A percentile compares a stretch with the other conserved stretches of the same genome.
Evolutionary conservation across 37 sponge, comb jelly and placozoan species (phyloP).

Genomic region (Spongia lamella): DNA sequence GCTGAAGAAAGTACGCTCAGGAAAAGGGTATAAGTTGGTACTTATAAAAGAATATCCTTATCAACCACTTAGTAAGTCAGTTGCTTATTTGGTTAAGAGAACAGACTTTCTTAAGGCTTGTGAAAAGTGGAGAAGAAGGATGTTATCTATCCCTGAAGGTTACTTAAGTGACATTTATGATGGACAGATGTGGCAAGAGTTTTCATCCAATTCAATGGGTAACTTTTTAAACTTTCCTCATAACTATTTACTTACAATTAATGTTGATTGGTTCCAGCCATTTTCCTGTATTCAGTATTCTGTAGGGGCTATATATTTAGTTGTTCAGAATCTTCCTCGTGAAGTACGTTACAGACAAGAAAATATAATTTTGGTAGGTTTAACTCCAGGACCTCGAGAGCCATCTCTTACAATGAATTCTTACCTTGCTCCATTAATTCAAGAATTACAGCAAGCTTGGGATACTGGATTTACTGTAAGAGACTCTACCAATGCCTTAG

Average conservation of each 20-base stretch:
- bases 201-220: neutral
- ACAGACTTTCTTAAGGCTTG: too few species aligned
- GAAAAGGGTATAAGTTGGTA: too few species aligned
- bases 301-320: constrained; percentile 32
- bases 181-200: constrained; percentile 4
- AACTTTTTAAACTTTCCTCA: neutral
- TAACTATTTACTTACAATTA: neutral
- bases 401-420: constrained; percentile 7
- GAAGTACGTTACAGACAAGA: constrained; percentile 9
- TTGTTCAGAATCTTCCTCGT: constrained; percentile 17
- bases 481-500: too few species aligned
- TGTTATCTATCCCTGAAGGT: too few species aligned
- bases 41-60: too few species aligned
- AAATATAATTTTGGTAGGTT: constrained; percentile 23
- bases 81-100: too few species aligned
- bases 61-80: too few species aligned
- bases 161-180: neutral
- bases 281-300: too few species aligned
- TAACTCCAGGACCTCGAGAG: constrained; percentile 27
- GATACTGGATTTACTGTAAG: neutral
- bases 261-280: constrained; percentile 38
- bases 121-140: too few species aligned
- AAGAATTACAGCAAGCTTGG: neutral
- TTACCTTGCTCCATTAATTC: neutral
- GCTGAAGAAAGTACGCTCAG: too few species aligned